A percentile compares a stretch with the other conserved stretches of the same genome.
Conservation (phyloP, 2,888 invertebrate species). For the Cosmorhoe ocellata region DNA sequence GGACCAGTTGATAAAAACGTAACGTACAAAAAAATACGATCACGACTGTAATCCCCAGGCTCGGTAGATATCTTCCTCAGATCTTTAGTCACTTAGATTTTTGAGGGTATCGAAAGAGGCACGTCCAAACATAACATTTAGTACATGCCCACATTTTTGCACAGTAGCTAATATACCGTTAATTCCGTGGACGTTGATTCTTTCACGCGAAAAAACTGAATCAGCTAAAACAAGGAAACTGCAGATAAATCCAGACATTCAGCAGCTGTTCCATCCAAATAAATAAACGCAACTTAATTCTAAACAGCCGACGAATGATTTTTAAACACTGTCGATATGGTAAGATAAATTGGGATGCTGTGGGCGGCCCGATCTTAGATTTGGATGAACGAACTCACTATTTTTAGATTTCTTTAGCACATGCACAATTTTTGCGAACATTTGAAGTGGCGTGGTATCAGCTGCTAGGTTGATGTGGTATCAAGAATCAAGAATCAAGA, state of each 20-base stretch:
- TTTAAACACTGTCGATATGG: constrained; percentile 52
- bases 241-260: constrained; percentile 13
- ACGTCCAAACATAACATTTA: no score
- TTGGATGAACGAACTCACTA: constrained; percentile 72
- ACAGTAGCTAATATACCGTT: no score
- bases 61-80: no score
- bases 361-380: constrained; percentile 34
- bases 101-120: no score
- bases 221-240: constrained; percentile 15
- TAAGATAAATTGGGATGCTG: constrained; percentile 26
- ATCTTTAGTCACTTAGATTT: no score
- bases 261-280: constrained; percentile 39
- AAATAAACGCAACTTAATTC: constrained; percentile 57
- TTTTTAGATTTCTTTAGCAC: constrained; percentile 70
- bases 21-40: no score
- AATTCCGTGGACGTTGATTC: not conserved
- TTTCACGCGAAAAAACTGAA: not conserved
- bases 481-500: no score
- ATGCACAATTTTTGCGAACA: constrained; percentile 59
- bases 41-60: no score
- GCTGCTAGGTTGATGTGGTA: constrained; percentile 14
- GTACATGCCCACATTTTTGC: no score
- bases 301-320: constrained; percentile 74
- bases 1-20: no score
- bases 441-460: constrained; percentile 33